phyloP scores from a whole-genome alignment of 2,113 vertebrate species.

The Calypte anna region DNA sequence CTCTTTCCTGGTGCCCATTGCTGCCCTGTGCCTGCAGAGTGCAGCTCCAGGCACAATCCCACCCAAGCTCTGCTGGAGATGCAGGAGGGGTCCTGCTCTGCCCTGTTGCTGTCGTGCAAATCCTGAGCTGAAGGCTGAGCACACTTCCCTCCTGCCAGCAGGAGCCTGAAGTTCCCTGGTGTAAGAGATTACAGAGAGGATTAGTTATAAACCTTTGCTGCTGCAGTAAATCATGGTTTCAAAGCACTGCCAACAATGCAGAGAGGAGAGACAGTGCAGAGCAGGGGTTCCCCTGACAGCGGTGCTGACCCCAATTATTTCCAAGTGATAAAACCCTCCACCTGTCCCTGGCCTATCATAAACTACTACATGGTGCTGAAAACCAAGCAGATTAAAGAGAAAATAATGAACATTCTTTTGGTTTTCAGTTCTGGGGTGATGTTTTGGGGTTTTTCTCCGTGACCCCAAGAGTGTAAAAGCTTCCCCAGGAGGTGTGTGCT shows the following conservation, averaged over 20 bases:
- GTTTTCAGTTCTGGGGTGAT: background rate
- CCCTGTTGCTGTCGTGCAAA: background rate
- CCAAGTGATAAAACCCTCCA: background rate
- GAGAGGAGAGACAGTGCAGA: background rate
- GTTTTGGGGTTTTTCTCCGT: background rate
- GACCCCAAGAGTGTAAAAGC: background rate
- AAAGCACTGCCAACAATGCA: background rate
- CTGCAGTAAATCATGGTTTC: background rate
- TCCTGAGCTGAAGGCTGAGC: background rate
- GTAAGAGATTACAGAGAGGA: background rate
- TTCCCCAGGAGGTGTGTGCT: background rate
- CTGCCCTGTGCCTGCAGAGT: background rate
- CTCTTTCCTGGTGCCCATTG: background rate
- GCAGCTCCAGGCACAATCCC: background rate
- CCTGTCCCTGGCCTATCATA: background rate
- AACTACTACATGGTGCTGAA: background rate
- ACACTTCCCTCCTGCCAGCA: background rate
- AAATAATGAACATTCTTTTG: background rate
- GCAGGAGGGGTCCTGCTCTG: background rate
- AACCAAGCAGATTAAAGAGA: background rate
- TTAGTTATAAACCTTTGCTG: background rate
- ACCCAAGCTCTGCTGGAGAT: fast-evolving
- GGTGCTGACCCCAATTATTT: conserved; percentile 25
- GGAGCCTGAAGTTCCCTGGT: background rate
- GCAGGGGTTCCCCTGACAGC: background rate